phyloP scores from a whole-genome alignment of 2,113 vertebrate species.

The Crotalus tigris region DNA sequence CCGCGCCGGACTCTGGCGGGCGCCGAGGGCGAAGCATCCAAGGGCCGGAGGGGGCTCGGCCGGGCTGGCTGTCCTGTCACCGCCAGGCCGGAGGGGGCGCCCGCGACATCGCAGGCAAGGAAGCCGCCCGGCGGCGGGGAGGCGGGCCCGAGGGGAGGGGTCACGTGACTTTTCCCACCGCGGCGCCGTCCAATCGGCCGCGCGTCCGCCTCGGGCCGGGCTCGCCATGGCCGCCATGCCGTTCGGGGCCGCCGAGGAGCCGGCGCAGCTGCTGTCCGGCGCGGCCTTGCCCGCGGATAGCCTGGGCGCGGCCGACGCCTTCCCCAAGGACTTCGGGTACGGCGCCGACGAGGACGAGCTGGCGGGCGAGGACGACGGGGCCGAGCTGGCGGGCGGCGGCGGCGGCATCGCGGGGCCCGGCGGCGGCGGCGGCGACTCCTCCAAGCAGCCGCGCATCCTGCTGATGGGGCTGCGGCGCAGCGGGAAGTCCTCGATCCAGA shows the following conservation, averaged over 20 bases:
- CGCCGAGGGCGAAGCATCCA: constrained; percentile 1
- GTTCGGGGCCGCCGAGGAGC: constrained; percentile 79
- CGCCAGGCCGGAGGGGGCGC: background rate
- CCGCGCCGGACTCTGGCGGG: background rate
- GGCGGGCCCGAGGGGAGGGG: background rate
- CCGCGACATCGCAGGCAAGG: background rate
- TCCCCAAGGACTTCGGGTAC: constrained; percentile 95
- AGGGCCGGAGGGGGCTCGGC: background rate
- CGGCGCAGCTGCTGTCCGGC: constrained; percentile 65
- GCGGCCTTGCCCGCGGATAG: constrained; percentile 81
- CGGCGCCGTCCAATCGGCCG: background rate
- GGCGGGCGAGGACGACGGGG: constrained; percentile 41
- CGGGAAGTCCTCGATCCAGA: constrained; percentile 98
- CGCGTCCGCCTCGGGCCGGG: constrained; percentile 35
- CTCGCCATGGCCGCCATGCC: constrained; percentile 89
- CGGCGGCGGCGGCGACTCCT: constrained; percentile 73
- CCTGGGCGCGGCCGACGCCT: constrained; percentile 81
- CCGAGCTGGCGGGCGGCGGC: constrained; percentile 44
- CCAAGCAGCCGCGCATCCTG: constrained; percentile 93
- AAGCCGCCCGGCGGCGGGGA: background rate
- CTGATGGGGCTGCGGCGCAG: constrained; percentile 95
- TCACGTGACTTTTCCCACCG: background rate
- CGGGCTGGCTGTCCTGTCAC: constrained; percentile 14
- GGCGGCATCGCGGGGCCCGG: constrained; percentile 45
- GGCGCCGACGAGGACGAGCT: constrained; percentile 89